These are phyloP conservation scores for Poeciliopsis prolifica DNA, from an alignment of 2,113 vertebrate species.

Conservation along the genomic window DNA sequence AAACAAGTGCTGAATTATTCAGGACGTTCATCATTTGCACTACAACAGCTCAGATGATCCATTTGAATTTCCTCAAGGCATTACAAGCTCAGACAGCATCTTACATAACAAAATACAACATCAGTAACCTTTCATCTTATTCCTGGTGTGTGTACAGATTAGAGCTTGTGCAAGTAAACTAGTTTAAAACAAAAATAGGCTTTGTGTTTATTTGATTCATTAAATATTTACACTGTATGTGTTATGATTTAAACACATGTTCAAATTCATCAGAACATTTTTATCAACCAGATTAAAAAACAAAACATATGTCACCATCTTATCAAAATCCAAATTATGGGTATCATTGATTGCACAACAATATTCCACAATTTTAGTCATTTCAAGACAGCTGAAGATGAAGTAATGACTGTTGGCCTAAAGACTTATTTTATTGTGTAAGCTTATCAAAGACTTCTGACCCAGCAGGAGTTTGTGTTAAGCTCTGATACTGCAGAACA, in stretches of 20 bases:
- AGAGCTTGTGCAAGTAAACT: not conserved
- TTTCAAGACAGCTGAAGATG: not conserved
- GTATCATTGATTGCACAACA: not conserved
- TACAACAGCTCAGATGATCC: not conserved
- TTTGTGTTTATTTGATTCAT: not conserved
- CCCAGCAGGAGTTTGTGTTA: not conserved
- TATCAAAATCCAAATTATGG: not conserved
- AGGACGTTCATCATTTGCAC: not conserved
- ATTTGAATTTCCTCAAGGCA: not conserved
- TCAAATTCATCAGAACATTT: not conserved
- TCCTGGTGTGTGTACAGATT: not conserved
- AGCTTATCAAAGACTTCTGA: slow-evolving; percentile 28
- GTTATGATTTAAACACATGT: not conserved
- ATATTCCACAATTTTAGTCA: not conserved
- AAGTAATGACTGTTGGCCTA: slow-evolving; percentile 1
- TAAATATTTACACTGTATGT: not conserved
- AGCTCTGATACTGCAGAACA: slow-evolving; percentile 39
- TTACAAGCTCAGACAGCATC: not conserved
- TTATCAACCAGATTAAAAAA: not conserved
- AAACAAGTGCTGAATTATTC: not conserved
- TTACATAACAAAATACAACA: not conserved
- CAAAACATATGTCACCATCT: too few relatives aligned
- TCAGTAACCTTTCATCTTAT: not conserved
- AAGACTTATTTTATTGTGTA: not conserved
- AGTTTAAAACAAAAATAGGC: not conserved